Evolutionary conservation across 1,140 invertebrate genomes (phyloP), one percentile per base, ranked within the genome.

Genomic region (Tetramorium parvispinum): DNA sequence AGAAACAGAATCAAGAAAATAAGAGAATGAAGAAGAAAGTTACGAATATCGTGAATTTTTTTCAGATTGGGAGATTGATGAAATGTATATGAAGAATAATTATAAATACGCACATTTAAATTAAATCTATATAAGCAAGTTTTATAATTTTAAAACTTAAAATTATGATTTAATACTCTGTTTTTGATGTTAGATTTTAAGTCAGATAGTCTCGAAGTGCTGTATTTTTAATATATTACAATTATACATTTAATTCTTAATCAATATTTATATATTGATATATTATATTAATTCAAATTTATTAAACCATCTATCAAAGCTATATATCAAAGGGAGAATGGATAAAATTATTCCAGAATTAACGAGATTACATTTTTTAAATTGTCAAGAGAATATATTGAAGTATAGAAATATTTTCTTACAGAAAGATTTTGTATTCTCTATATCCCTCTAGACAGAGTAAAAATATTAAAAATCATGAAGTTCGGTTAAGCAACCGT

Each of bases 381-480:
- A 32, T 53, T 32, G 4, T 2, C 46, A 13, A 37, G 49, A 53
- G n/a, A 37, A 53, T 73, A 10, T 32, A 73, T 73, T 21, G 18
- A n/a, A 51, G 24, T 21, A 21, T 73, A 53, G 3, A 37, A 53
- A 55, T 55, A 53, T 75, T 8, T 73, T 75, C 21, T 40, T 21
- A 24, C 40, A 27, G 8, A 43, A 59, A 76, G 0, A 6, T 76
- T 63, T 2, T 46, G n/a, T 61, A 27, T n/a, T 27, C 6, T 51
- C 2, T 76, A 7, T 43, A 4, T 24, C 11, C 6, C 8, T 70
- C 16, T 6, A 73, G 8, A 53, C 21, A 76, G 10, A 61, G 55
- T 43, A 27, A 76, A 76, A 63, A 27, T 61, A 61, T 77, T n/a
- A 21, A 77, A 76, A 65, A 16, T 65, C 3, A 53, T 53, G 32